Evolutionary conservation across 2,797 vertebrate species (phyloP).

Genomic region (Knipowitschia caucasica): DNA sequence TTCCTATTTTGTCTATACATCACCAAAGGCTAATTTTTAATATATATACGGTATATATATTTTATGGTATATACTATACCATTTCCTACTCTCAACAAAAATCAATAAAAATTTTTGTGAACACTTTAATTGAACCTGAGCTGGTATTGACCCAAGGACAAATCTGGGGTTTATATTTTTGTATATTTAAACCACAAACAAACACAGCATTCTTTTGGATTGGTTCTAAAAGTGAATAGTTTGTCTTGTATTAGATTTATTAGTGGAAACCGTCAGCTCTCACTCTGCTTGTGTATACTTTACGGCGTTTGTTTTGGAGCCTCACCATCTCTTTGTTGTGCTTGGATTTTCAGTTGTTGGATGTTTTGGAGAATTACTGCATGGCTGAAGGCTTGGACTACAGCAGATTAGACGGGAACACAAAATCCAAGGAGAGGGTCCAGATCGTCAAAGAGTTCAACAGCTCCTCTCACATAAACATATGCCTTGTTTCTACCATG

Average conservation of each 20-base stretch:
- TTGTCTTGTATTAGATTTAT: conserved; percentile 12
- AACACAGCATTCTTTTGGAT: conserved; percentile 9
- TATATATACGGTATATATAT: too few species aligned
- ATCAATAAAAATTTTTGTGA: too few species aligned
- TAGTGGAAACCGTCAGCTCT: conserved; percentile 3
- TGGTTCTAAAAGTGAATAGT: conserved; percentile 3
- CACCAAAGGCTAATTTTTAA: too few species aligned
- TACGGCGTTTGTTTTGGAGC: conserved; percentile 1
- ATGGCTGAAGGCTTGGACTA: conserved; percentile 93
- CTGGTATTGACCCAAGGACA: conserved; percentile 14
- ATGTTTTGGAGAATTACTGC: conserved; percentile 90
- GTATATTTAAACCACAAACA: conserved; percentile 22
- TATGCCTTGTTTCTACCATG: conserved; percentile 96
- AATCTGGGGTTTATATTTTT: not conserved
- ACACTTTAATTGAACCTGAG: too few species aligned
- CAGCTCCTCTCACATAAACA: conserved; percentile 80
- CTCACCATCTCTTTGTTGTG: conserved; percentile 2
- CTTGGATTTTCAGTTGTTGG: conserved; percentile 77
- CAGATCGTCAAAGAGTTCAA: conserved; percentile 94
- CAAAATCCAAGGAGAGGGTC: conserved; percentile 89
- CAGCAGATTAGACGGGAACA: conserved; percentile 88
- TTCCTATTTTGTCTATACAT: too few species aligned
- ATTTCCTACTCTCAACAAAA: too few species aligned
- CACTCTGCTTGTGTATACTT: not conserved
- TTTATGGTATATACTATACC: too few species aligned